Conservation (phyloP, 1,140 invertebrate species). For the Akabosia matsudoensis region DNA sequence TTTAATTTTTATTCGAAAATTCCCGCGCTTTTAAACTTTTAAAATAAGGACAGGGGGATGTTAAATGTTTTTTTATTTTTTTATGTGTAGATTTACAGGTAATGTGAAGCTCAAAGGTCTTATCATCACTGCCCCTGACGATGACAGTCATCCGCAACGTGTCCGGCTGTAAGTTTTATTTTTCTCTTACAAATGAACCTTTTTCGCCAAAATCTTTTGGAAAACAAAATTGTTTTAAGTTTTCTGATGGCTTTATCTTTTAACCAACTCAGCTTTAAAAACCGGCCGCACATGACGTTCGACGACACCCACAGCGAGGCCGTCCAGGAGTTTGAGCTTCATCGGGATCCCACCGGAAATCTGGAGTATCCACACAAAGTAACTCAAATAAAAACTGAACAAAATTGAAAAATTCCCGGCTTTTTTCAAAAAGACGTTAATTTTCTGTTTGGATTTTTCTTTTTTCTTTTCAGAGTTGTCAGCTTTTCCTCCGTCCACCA, state of each 20-base stretch:
- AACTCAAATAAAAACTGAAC: slow-evolving; percentile 50
- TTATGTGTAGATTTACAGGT: slow-evolving; percentile 73
- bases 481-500: slow-evolving; percentile 85
- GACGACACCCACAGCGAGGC: slow-evolving; percentile 69
- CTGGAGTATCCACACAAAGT: slow-evolving; percentile 89
- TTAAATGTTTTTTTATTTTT: background rate
- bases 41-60: too few species aligned
- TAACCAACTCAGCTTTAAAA: slow-evolving; percentile 77
- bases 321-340: slow-evolving; percentile 89
- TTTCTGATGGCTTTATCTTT: background rate
- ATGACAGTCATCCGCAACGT: slow-evolving; percentile 73
- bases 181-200: background rate
- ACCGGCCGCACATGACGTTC: slow-evolving; percentile 88
- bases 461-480: slow-evolving; percentile 63
- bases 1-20: too few species aligned
- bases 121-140: slow-evolving; percentile 81
- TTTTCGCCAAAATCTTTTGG: background rate
- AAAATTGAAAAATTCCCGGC: background rate
- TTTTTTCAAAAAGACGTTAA: too few species aligned
- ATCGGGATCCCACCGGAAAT: slow-evolving; percentile 69
- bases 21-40: too few species aligned
- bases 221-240: background rate
- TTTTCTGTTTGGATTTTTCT: slow-evolving; percentile 34
- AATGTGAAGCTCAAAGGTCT: slow-evolving; percentile 93
- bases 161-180: slow-evolving; percentile 74